Evolutionary conservation across 2,113 vertebrate genomes (phyloP).

Genomic region (Ornithorhynchus anatinus): DNA sequence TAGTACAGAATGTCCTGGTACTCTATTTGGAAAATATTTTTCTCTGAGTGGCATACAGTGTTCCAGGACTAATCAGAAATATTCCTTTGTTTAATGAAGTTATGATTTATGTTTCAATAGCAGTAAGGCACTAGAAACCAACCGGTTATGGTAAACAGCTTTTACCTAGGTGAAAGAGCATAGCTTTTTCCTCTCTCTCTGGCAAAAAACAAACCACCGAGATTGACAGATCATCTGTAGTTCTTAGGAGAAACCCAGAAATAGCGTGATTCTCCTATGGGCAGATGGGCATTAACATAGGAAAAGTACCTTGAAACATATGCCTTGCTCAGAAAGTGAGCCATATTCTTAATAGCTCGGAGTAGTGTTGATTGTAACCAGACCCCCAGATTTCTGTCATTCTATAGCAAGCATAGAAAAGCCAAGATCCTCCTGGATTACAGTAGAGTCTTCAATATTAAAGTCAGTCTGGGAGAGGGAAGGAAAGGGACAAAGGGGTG

Average conservation of each 20-base stretch:
- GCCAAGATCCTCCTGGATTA: not conserved
- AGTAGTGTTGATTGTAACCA: constrained; percentile 21
- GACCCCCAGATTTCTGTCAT: not conserved
- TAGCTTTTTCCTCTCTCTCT: too few relatives aligned
- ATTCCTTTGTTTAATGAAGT: constrained; percentile 23
- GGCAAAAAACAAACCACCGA: not conserved
- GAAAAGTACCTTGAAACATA: not conserved
- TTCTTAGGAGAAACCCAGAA: not conserved
- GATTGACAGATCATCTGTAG: not conserved
- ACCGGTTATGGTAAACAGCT: not conserved
- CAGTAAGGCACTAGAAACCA: not conserved
- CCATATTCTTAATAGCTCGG: not conserved
- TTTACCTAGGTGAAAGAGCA: not conserved
- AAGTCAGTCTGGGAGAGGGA: too few relatives aligned
- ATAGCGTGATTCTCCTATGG: not conserved
- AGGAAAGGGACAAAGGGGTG: too few relatives aligned
- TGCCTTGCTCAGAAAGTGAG: not conserved
- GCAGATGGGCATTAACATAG: constrained; percentile 8
- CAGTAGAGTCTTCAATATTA: not conserved
- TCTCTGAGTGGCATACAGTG: constrained; percentile 1
- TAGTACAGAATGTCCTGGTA: constrained; percentile 16
- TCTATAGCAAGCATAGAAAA: not conserved
- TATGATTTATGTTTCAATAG: constrained; percentile 12
- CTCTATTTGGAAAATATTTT: not conserved
- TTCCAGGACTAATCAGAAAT: constrained; percentile 9